phyloP scores from a whole-genome alignment of 1,140 invertebrate genomes.

The Lasioglossum baleicum region DNA sequence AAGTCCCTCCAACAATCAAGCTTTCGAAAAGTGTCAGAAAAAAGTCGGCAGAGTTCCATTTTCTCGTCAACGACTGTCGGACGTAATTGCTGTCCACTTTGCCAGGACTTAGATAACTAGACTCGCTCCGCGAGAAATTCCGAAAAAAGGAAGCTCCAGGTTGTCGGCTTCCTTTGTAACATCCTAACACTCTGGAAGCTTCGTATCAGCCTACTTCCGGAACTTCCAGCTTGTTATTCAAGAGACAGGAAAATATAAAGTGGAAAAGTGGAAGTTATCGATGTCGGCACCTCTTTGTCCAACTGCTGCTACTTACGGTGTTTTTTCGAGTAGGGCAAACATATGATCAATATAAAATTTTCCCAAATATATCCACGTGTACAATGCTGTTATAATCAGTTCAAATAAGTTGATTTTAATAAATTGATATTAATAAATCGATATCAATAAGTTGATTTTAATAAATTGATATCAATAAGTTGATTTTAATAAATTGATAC shows the following conservation, averaged over 20 bases:
- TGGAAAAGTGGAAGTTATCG: not conserved
- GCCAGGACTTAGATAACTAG: not conserved
- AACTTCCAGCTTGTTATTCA: not conserved
- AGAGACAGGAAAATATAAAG: not conserved
- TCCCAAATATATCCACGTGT: no score
- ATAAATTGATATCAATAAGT: no score
- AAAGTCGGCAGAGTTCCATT: not conserved
- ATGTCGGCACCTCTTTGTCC: not conserved
- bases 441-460: no score
- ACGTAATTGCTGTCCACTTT: not conserved
- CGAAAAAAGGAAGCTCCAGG: not conserved
- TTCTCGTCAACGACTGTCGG: not conserved
- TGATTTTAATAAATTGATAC: no score
- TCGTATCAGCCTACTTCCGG: not conserved
- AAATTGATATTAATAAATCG: no score
- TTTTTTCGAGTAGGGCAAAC: no score
- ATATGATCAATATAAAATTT: no score
- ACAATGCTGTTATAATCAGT: no score
- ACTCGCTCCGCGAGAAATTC: not conserved
- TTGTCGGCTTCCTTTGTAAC: not conserved
- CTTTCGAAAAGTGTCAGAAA: not conserved
- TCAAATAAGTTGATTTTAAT: no score
- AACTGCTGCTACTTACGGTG: not conserved
- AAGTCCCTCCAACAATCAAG: not conserved
- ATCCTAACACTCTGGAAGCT: not conserved